Evolutionary conservation across 1,140 invertebrate genomes (phyloP).

Genomic region (Coelopa frigida): DNA sequence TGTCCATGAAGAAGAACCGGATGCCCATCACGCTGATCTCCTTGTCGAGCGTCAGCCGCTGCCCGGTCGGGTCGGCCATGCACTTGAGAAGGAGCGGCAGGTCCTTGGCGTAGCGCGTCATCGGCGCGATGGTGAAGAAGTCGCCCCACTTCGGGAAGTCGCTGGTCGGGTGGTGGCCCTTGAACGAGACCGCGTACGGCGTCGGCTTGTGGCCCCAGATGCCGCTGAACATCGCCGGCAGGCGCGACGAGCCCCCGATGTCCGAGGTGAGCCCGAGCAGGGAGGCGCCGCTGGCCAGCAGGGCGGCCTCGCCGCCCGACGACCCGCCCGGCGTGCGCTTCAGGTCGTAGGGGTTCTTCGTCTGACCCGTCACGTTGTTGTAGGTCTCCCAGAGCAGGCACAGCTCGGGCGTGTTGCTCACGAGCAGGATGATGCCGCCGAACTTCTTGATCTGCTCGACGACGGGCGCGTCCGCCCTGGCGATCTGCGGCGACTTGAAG

Average conservation of each 20-base stretch:
- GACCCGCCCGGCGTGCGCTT: constrained; percentile 67
- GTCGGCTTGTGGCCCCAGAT: constrained; percentile 78
- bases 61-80: constrained; percentile 52
- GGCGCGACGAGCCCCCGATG: constrained; percentile 73
- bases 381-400: constrained; percentile 84
- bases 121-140: constrained; percentile 66
- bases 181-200: constrained; percentile 52
- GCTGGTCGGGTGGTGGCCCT: constrained; percentile 52
- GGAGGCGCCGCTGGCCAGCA: constrained; percentile 66
- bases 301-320: constrained; percentile 66
- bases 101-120: constrained; percentile 78
- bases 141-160: constrained; percentile 51
- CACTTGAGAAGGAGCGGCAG: constrained; percentile 63
- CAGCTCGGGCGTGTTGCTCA: constrained; percentile 89
- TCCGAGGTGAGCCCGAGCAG: constrained; percentile 76
- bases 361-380: constrained; percentile 80
- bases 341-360: constrained; percentile 82
- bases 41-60: constrained; percentile 55
- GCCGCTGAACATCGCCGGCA: constrained; percentile 81
- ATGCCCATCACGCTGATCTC: constrained; percentile 62
- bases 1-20: constrained; percentile 71
- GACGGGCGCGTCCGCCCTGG: constrained; percentile 62
- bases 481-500: constrained; percentile 49
- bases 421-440: constrained; percentile 77
- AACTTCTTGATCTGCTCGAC: constrained; percentile 60